Percentiles rank a stretch among this genome's conserved stretches.
Evolutionary conservation across 2,888 invertebrate species (phyloP).

Genomic region (Morinoia aosen): DNA sequence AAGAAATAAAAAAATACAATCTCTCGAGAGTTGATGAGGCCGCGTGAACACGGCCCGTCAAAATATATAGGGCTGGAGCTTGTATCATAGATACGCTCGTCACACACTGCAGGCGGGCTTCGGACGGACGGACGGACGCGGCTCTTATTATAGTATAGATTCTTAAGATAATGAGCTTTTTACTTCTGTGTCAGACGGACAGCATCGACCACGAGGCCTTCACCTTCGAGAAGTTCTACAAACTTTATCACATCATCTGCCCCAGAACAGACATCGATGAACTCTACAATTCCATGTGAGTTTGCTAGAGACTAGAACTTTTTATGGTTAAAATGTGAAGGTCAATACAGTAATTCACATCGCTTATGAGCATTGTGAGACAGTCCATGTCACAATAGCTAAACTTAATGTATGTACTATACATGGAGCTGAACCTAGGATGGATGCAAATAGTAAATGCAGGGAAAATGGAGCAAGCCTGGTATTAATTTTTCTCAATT

Average conservation of each 20-base stretch:
- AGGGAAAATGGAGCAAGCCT: not conserved
- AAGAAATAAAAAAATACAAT: no score
- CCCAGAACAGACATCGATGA: constrained; percentile 99
- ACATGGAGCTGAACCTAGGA: not conserved
- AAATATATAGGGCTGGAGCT: no score
- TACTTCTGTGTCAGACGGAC: constrained; percentile 74
- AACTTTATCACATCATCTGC: constrained; percentile 98
- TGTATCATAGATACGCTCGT: no score
- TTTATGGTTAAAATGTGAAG: no score
- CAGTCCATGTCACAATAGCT: not conserved
- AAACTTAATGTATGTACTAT: not conserved
- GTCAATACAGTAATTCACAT: no score
- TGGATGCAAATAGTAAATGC: not conserved
- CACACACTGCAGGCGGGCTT: no score
- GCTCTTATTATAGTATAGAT: no score
- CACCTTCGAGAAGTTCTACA: constrained; percentile 98
- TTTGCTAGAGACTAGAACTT: constrained; percentile 70
- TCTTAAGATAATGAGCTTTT: not conserved
- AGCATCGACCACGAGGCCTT: constrained; percentile 94
- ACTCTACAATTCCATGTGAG: constrained; percentile 95
- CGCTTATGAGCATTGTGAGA: not conserved
- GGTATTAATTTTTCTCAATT: not conserved
- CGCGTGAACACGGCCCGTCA: no score
- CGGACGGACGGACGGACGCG: no score
- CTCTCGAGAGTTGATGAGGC: no score